Base-by-base conservation (phyloP, 2,113 vertebrate genomes). In the Cairina moschata region DNA sequence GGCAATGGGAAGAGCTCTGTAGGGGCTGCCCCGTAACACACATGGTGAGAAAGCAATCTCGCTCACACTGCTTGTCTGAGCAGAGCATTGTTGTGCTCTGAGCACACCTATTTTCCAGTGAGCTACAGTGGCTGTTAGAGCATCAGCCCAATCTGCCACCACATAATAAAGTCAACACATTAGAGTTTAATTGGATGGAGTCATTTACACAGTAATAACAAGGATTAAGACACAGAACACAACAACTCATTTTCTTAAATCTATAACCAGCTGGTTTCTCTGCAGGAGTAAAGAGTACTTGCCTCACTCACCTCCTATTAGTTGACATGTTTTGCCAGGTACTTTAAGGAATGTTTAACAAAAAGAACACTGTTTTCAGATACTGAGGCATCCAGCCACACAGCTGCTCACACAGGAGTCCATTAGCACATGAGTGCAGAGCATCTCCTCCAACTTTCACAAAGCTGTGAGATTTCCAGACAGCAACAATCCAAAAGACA, bases 131-230 rank as follows among this genome's bases (percentile, higher is more conserved):
- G 52, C 83, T 95, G 62, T 82, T 95, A 90, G 92, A 95, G 90
- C 81, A 82, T 81, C 91, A 90, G 73, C 85, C 83, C 91, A 94
- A 90, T 93, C 82, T 82, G 62, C 96, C 62, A 68, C 88, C 83
- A 42, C 74, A 60, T 93, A 94, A 88, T 93, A 92, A 97, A 96
- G 83, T 93, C 95, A 96, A 85, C 92, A 93, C 96, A 96, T 97
- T 97, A 95, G 28, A 55, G 77, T 96, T 96, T 96, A 96, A 96
- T 97, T 97, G 93, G 87, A 94, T 95, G 55, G 95, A 96, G 81
- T 87, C 52, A 72, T 97, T 97, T 97, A 82, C 94, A 92, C 90
- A 72, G 96, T 67, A 96, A 94, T 88, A 95, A 95, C 93, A 88
- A 86, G 63, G 84, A 92, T 85, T 94, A 96, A 97, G 91, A 90